Conservation (phyloP, 2,888 invertebrate species). For the Eupeodes latifasciatus region DNA sequence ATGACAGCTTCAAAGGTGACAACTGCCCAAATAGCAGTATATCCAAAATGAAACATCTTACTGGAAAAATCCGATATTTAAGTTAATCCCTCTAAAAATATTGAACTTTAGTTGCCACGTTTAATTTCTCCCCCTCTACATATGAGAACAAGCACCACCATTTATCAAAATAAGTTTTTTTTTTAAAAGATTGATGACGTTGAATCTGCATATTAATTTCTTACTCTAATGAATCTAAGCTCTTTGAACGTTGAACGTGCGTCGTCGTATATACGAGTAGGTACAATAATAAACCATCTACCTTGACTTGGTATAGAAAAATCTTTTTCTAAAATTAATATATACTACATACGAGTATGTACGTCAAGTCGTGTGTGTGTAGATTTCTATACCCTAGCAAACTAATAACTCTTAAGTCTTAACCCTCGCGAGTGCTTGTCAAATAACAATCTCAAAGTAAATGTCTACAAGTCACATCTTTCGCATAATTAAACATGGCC, state of each 20-base stretch:
- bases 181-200: conserved; percentile 8
- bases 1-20: no score
- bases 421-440: conserved; percentile 43
- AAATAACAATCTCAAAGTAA: conserved; percentile 53
- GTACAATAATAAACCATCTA: no score
- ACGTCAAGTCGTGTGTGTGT: background rate
- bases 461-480: conserved; percentile 55
- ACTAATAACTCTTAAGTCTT: conserved; percentile 51
- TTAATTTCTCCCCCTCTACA: background rate
- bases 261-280: background rate
- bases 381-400: background rate
- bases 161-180: conserved; percentile 22
- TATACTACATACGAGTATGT: no score
- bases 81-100: background rate
- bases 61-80: no score
- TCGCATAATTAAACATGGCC: conserved; percentile 71
- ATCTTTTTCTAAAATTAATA: conserved; percentile 24
- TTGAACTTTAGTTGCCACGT: background rate
- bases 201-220: conserved; percentile 41
- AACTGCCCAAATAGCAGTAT: no score
- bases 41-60: no score
- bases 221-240: conserved; percentile 37
- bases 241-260: background rate
- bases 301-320: background rate
- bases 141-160: background rate